Evolutionary conservation across 2,797 vertebrate species (phyloP), one percentile per base, ranked within the genome.

Genomic region (Lemur catta): DNA sequence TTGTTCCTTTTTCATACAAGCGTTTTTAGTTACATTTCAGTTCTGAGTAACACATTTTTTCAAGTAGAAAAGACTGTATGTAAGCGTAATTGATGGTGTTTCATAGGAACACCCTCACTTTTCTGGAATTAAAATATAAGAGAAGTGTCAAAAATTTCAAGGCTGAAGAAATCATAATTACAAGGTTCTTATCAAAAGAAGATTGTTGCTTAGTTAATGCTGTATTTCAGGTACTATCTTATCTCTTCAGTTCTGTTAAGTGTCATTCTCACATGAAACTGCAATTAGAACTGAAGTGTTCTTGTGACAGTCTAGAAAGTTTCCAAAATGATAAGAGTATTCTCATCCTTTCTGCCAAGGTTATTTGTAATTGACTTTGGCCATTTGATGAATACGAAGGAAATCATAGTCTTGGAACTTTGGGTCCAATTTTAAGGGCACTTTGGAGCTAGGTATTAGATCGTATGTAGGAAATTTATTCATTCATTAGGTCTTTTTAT

Each of bases 141-240:
- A 74, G 75, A 93, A 15, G 8, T 90, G 52, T 92, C 50, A 96
- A 78, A 57, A 35, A 82, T 59, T 90, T 90, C 35, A 17, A 65
- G 43, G 7, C 22, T 79, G 61, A 85, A 57, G 52, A 78, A 80
- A 78, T 93, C 24, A 61, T 41, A 74, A 82, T 76, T 84, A 89
- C 10, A n/a, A 63, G 74, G 38, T 90, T 94, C 59, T 89, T 43
- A 76, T 43, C 91, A 67, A 95, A 59, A 87, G 86, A 86, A 79
- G 28, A 43, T 94, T 96, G 72, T 35, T 97, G 43, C 79, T 98
- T 98, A 97, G 95, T 69, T 18, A 92, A 88, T 74, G 88, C 71
- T 96, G 7, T 96, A 94, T 71, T 97, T 97, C 89, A 96, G 87
- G 67, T 94, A 91, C 94, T 87, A 26, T 90, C 65, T 84, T 86